A percentile compares a stretch with the other conserved stretches of the same genome.
Conservation (phyloP, 1,140 invertebrate species). For the Chelonus insularis region DNA sequence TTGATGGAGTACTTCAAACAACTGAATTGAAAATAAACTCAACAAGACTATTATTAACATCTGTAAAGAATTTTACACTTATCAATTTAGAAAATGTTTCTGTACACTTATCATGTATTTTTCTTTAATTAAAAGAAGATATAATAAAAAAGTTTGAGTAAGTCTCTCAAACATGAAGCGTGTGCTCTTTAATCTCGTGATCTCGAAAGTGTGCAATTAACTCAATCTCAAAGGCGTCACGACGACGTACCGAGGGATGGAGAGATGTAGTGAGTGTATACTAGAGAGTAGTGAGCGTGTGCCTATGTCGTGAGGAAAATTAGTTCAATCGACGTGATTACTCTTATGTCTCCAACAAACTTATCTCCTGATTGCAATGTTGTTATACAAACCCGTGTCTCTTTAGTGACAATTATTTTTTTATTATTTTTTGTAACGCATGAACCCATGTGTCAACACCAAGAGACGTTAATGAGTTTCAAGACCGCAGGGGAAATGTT, state of each 20-base stretch:
- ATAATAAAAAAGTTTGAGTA: not conserved
- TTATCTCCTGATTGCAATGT: constrained; percentile 17
- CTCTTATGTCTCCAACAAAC: constrained; percentile 41
- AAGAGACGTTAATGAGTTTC: too few relatives aligned
- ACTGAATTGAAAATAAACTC: too few relatives aligned
- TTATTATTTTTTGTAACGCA: not conserved
- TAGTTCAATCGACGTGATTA: constrained; percentile 43
- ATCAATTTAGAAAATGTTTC: too few relatives aligned
- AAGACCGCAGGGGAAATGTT: not conserved
- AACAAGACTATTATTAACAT: too few relatives aligned
- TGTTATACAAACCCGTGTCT: too few relatives aligned
- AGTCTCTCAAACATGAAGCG: not conserved
- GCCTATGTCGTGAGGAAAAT: constrained; percentile 7
- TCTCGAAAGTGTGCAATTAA: constrained; percentile 20
- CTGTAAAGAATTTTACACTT: too few relatives aligned
- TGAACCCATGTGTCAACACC: too few relatives aligned
- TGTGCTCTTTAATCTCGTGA: constrained; percentile 12
- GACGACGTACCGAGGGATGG: not conserved
- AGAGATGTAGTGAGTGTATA: not conserved
- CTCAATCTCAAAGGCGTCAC: constrained; percentile 3
- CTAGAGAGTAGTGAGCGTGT: not conserved
- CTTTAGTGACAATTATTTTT: not conserved
- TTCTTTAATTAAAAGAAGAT: too few relatives aligned
- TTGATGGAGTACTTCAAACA: too few relatives aligned
- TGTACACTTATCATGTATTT: too few relatives aligned